Conservation (phyloP, 2,113 vertebrate species). For the Amia ocellicauda region DNA sequence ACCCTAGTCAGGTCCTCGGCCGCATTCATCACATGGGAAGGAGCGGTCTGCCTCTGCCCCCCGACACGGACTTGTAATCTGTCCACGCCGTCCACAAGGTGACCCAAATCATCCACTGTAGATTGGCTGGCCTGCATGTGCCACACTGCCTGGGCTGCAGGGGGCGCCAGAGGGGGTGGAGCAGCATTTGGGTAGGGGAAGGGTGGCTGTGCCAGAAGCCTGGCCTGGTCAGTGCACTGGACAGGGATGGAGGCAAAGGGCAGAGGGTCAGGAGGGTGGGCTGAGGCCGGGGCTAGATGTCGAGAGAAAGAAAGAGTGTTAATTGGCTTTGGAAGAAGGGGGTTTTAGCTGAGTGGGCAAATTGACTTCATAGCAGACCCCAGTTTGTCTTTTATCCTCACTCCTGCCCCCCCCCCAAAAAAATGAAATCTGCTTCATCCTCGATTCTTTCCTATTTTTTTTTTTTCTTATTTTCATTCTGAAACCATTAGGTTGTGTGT, state of each 20-base stretch:
- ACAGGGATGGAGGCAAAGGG: constrained; percentile 39
- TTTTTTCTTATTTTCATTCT: no score
- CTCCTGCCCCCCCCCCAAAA: no score
- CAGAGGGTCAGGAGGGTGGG: constrained; percentile 24
- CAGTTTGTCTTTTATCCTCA: no score
- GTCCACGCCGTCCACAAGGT: constrained; percentile 45
- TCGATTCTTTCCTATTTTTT: no score
- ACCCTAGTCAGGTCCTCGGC: no score
- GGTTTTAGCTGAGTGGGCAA: no score
- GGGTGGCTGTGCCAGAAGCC: constrained; percentile 11
- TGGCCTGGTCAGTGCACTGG: constrained; percentile 39
- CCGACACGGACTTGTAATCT: constrained; percentile 39
- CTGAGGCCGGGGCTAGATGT: constrained; percentile 28
- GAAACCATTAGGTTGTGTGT: no score
- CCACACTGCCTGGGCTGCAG: background rate
- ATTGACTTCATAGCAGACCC: no score
- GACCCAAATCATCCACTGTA: constrained; percentile 9
- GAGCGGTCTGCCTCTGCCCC: constrained; percentile 17
- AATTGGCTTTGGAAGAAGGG: no score
- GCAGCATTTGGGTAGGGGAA: background rate
- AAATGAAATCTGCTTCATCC: no score
- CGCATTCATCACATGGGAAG: no score
- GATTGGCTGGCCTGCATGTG: background rate
- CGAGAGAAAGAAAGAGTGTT: constrained; percentile 15
- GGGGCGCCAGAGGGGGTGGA: constrained; percentile 7